phyloP scores from a whole-genome alignment of 1,140 invertebrate species.

The Pseudobourletiella spinata region DNA sequence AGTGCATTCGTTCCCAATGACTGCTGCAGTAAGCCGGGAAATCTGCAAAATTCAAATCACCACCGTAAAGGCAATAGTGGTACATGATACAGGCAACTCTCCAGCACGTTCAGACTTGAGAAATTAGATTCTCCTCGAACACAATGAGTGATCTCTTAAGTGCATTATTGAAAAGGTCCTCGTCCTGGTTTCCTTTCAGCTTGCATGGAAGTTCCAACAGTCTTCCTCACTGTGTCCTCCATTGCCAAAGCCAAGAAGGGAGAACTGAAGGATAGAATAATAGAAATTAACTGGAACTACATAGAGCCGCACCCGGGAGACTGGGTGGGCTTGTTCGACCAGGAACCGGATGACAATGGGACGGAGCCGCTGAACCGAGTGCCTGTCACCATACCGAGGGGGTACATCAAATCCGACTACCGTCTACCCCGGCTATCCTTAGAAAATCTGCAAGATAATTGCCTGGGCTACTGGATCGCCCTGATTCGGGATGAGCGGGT shows the following conservation, averaged over 20 bases:
- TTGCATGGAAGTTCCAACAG: conserved; percentile 22
- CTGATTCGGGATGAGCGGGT: conserved; percentile 31
- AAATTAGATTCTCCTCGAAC: too few relatives aligned
- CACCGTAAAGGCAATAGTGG: too few relatives aligned
- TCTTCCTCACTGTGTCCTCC: conserved; percentile 32
- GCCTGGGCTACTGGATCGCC: conserved; percentile 40
- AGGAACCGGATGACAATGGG: not conserved
- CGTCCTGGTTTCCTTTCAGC: too few relatives aligned
- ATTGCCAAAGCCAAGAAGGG: conserved; percentile 20
- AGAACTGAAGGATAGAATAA: conserved; percentile 21
- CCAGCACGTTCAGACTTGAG: too few relatives aligned
- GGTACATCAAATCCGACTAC: conserved; percentile 10
- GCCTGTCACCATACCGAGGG: not conserved
- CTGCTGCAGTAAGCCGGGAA: too few relatives aligned
- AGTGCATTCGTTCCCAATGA: too few relatives aligned
- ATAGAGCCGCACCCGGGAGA: conserved; percentile 10
- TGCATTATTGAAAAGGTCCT: too few relatives aligned
- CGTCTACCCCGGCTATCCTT: conserved; percentile 2
- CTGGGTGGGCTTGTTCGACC: conserved; percentile 24
- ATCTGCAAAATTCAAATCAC: too few relatives aligned
- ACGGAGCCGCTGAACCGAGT: not conserved
- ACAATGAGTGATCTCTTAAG: too few relatives aligned
- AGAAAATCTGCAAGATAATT: conserved; percentile 22
- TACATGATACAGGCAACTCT: too few relatives aligned
- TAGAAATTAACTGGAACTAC: conserved; percentile 29